Percentiles rank a stretch among this genome's conserved stretches.
phyloP scores from a whole-genome alignment of 2,888 invertebrate genomes.

The Erynnis tages region DNA sequence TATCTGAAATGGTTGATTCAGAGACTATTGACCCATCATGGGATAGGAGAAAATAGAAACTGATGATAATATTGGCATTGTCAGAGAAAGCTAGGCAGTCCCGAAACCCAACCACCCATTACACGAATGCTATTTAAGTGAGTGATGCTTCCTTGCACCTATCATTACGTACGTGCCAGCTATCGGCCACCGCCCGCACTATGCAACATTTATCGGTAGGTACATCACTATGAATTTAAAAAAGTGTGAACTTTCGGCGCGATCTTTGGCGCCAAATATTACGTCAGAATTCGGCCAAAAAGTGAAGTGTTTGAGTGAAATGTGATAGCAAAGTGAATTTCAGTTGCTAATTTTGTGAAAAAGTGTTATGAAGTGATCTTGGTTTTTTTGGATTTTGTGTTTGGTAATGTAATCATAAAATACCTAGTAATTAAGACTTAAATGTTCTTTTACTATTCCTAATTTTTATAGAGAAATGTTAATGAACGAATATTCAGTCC shows the following conservation, averaged over 20 bases:
- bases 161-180: constrained; percentile 67
- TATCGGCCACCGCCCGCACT: constrained; percentile 62
- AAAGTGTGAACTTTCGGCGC: constrained; percentile 33
- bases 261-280: constrained; percentile 25
- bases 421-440: not conserved
- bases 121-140: constrained; percentile 73
- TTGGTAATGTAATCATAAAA: constrained; percentile 13
- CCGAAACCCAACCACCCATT: constrained; percentile 59
- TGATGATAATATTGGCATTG: constrained; percentile 37
- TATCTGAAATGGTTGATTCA: too few relatives aligned
- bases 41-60: constrained; percentile 11
- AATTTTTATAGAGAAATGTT: too few relatives aligned
- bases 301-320: constrained; percentile 33
- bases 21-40: not conserved
- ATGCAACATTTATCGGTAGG: constrained; percentile 79
- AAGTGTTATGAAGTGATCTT: constrained; percentile 4
- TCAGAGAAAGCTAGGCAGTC: constrained; percentile 65
- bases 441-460: too few relatives aligned
- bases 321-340: constrained; percentile 34
- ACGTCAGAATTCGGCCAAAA: not conserved
- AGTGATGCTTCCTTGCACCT: constrained; percentile 59
- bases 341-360: not conserved
- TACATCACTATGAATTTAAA: constrained; percentile 44
- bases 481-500: too few relatives aligned
- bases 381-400: constrained; percentile 13